These are phyloP conservation scores for Enteromius viviparus DNA, from an alignment of 2,797 vertebrate genomes.

Conservation along the genomic window DNA sequence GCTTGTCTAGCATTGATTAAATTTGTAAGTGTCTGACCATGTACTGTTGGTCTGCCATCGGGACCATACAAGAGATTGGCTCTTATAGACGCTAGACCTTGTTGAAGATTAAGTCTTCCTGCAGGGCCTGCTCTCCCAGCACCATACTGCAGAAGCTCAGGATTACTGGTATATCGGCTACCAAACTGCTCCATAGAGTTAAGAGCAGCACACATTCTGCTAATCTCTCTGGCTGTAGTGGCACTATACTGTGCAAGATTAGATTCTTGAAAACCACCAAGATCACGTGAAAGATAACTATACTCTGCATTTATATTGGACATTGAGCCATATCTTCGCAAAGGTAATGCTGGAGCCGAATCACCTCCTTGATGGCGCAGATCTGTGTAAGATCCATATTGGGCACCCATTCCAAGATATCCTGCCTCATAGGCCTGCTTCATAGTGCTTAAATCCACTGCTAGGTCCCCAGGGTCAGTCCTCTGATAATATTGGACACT, in stretches of 20 bases:
- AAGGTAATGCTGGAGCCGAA: slow-evolving; percentile 83
- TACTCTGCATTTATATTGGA: slow-evolving; percentile 96
- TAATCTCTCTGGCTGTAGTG: slow-evolving; percentile 96
- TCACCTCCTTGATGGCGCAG: slow-evolving; percentile 90
- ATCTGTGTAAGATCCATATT: slow-evolving; percentile 96
- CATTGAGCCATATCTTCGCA: slow-evolving; percentile 93
- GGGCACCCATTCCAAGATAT: slow-evolving; percentile 89
- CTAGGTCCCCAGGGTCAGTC: slow-evolving; percentile 82
- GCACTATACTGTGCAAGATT: slow-evolving; percentile 97
- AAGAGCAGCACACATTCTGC: slow-evolving; percentile 97
- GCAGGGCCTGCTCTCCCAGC: slow-evolving; percentile 76
- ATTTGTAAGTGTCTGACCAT: slow-evolving; percentile 84
- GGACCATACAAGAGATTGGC: slow-evolving; percentile 87
- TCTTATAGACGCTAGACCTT: slow-evolving; percentile 84
- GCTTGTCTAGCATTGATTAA: slow-evolving; percentile 85
- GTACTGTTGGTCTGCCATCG: slow-evolving; percentile 80
- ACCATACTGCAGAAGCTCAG: slow-evolving; percentile 86
- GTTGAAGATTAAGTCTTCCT: slow-evolving; percentile 80
- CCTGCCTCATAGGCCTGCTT: slow-evolving; percentile 90
- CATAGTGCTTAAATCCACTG: slow-evolving; percentile 90
- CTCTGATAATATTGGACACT: slow-evolving; percentile 83
- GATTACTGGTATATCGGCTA: slow-evolving; percentile 81
- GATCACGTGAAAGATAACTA: slow-evolving; percentile 81
- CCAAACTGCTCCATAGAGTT: slow-evolving; percentile 96
- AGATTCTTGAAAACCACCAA: slow-evolving; percentile 86